Evolutionary conservation across 2,797 vertebrate genomes (phyloP).

Genomic region (Centroberyx gerrardi): DNA sequence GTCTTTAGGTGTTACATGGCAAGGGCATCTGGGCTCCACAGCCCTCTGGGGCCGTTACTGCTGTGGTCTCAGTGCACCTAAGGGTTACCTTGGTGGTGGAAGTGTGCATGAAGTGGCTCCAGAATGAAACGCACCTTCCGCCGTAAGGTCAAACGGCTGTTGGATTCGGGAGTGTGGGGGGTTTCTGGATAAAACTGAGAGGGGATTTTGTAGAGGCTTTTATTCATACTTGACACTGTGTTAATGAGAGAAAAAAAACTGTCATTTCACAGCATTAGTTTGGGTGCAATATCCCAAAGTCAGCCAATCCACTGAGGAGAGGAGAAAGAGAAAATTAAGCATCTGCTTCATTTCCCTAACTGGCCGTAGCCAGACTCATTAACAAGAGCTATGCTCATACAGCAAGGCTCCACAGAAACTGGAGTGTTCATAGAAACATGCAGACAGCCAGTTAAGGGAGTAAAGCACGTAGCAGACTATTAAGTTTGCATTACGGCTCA

Average conservation of each 20-base stretch:
- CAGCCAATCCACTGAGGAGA: constrained; percentile 74
- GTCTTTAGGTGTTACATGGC: constrained; percentile 83
- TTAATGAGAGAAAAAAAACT: constrained; percentile 51
- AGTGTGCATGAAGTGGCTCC: constrained; percentile 40
- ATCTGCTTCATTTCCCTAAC: constrained; percentile 82
- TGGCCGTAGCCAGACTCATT: constrained; percentile 75
- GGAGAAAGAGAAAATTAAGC: constrained; percentile 81
- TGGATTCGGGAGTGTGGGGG: constrained; percentile 7
- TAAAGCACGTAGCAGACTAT: constrained; percentile 41
- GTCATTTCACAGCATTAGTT: constrained; percentile 68
- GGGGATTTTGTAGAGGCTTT: constrained; percentile 39
- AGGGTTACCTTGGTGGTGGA: constrained; percentile 23
- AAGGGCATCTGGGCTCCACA: constrained; percentile 68
- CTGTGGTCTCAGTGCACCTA: constrained; percentile 32
- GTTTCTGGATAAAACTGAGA: constrained; percentile 3
- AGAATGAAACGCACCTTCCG: constrained; percentile 44
- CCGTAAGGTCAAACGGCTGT: constrained; percentile 51
- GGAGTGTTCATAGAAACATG: constrained; percentile 52
- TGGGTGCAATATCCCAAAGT: constrained; percentile 78
- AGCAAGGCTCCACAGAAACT: constrained; percentile 55
- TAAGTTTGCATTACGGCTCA: constrained; percentile 46
- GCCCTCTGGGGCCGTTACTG: constrained; percentile 49
- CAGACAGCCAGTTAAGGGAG: constrained; percentile 48
- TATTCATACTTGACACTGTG: constrained; percentile 67
- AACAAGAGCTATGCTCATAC: constrained; percentile 70